Percentiles rank a stretch among this genome's conserved stretches.
Evolutionary conservation across 2,888 invertebrate species (phyloP).

Genomic region (Busseola fusca): DNA sequence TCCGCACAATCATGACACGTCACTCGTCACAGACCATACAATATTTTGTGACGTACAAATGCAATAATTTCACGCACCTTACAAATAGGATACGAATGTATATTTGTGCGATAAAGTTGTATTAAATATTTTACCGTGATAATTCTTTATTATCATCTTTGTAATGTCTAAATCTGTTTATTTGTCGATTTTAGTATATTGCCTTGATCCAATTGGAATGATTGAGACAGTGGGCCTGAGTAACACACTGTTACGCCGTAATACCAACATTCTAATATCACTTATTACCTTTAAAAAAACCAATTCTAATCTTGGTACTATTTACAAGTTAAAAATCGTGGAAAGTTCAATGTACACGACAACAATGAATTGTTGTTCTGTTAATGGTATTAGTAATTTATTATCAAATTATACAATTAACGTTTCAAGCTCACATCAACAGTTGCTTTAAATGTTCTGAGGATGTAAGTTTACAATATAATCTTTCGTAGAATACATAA

Average conservation of each 20-base stretch:
- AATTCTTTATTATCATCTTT: constrained; percentile 57
- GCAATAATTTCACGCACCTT: constrained; percentile 77
- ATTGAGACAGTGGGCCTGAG: constrained; percentile 71
- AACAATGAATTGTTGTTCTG: constrained; percentile 64
- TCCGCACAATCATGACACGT: constrained; percentile 27
- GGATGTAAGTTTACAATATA: constrained; percentile 69
- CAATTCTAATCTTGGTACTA: constrained; percentile 74
- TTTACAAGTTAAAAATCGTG: constrained; percentile 75
- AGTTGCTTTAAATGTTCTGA: constrained; percentile 83
- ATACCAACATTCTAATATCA: constrained; percentile 79
- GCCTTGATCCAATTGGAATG: constrained; percentile 80
- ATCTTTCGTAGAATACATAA: constrained; percentile 68
- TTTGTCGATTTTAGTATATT: constrained; percentile 63
- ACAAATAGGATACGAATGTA: constrained; percentile 67
- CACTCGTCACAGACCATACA: constrained; percentile 65
- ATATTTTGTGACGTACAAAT: constrained; percentile 81
- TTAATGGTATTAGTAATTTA: constrained; percentile 58
- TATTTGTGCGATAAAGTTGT: constrained; percentile 78
- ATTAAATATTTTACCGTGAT: constrained; percentile 65
- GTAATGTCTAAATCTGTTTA: constrained; percentile 61
- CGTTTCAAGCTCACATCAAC: constrained; percentile 72
- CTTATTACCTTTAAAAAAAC: constrained; percentile 71
- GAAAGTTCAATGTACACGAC: constrained; percentile 71
- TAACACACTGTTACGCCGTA: constrained; percentile 66
- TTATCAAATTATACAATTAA: constrained; percentile 56